Conservation (phyloP, 2,888 invertebrate genomes). For the Mythimna albipuncta region DNA sequence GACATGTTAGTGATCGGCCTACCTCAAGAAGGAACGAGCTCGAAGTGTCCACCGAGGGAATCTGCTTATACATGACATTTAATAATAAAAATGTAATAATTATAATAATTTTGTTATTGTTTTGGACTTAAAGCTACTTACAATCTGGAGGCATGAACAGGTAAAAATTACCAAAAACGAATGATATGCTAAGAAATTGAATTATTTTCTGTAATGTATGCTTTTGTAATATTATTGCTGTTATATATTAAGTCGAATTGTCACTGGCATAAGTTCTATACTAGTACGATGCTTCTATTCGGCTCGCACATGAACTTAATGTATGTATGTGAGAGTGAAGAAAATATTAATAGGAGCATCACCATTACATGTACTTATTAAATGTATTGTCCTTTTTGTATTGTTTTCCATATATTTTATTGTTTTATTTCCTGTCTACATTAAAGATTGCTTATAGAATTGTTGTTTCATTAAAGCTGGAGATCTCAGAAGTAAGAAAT, state of each 20-base stretch:
- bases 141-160: slow-evolving; percentile 8
- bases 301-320: neutral
- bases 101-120: slow-evolving; percentile 15
- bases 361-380: neutral
- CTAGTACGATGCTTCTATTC: slow-evolving; percentile 12
- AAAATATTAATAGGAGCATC: neutral
- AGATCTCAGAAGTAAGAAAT: neutral
- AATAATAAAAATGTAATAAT: slow-evolving; percentile 4
- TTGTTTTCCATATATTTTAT: slow-evolving; percentile 11
- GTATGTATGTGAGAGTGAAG: neutral
- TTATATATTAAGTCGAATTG: slow-evolving; percentile 24
- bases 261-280: slow-evolving; percentile 8
- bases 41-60: slow-evolving; percentile 45
- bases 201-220: slow-evolving; percentile 29
- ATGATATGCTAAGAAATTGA: slow-evolving; percentile 1
- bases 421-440: slow-evolving; percentile 21
- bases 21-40: slow-evolving; percentile 48
- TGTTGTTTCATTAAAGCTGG: slow-evolving; percentile 34
- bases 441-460: slow-evolving; percentile 26
- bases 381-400: slow-evolving; percentile 16
- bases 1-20: slow-evolving; percentile 52
- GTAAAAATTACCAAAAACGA: slow-evolving; percentile 4
- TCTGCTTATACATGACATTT: slow-evolving; percentile 22
- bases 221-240: slow-evolving; percentile 44
- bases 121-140: neutral